phyloP scores from a whole-genome alignment of 2,888 invertebrate species.

The Latrodectus elegans region DNA sequence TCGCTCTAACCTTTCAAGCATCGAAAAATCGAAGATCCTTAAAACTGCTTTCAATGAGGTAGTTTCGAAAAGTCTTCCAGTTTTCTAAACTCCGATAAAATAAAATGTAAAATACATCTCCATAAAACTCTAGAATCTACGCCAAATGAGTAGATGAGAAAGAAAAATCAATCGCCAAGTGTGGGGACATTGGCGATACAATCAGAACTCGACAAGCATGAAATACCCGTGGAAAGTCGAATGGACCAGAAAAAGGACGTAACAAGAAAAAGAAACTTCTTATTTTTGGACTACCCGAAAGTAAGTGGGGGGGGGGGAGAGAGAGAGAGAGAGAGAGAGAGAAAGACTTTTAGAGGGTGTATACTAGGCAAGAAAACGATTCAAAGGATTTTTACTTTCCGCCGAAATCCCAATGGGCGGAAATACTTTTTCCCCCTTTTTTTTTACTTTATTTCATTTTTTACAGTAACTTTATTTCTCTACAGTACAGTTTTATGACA shows the following conservation, averaged over 20 bases:
- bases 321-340: neutral
- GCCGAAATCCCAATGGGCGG: conserved; percentile 10
- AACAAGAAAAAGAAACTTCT: conserved; percentile 26
- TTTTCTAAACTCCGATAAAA: too few species aligned
- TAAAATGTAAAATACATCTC: too few species aligned
- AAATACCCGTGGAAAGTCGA: conserved; percentile 24
- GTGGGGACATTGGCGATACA: conserved; percentile 26
- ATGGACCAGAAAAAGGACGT: conserved; percentile 27
- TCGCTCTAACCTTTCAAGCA: too few species aligned
- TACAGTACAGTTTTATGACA: conserved; percentile 46
- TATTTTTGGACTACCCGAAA: conserved; percentile 25
- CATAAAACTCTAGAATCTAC: too few species aligned
- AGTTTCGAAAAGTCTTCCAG: too few species aligned
- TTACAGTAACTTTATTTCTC: conserved; percentile 38
- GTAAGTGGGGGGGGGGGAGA: neutral
- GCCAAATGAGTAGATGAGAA: conserved; percentile 12
- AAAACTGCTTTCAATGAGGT: too few species aligned
- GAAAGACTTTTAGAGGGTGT: conserved; percentile 35
- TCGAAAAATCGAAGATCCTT: too few species aligned
- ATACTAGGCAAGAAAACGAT: conserved; percentile 39
- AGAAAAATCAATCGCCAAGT: conserved; percentile 49
- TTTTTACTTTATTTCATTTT: conserved; percentile 13
- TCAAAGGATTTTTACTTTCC: conserved; percentile 51
- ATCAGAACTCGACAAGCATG: conserved; percentile 30
- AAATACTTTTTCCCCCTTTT: conserved; percentile 14